These are phyloP conservation scores for Epinotia bilunana DNA, from an alignment of 2,888 invertebrate species.

Conservation along the genomic window DNA sequence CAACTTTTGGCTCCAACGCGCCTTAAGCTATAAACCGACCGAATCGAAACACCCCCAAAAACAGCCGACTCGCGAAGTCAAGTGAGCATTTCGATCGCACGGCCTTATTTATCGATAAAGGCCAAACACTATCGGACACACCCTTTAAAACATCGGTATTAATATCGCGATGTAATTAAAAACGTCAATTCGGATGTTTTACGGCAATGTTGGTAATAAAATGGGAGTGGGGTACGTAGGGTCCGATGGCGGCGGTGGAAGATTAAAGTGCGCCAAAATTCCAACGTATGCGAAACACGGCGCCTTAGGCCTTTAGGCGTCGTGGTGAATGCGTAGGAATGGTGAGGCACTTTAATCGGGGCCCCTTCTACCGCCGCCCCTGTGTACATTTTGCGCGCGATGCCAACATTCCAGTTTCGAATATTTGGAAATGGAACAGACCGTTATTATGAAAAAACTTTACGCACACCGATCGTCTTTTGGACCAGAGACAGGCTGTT, in stretches of 20 bases:
- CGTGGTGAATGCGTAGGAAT: conserved; percentile 72
- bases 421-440: conserved; percentile 41
- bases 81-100: conserved; percentile 57
- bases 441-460: neutral
- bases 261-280: conserved; percentile 72
- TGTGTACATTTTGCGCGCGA: conserved; percentile 63
- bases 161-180: conserved; percentile 67
- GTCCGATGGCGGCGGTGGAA: conserved; percentile 73
- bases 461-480: conserved; percentile 2
- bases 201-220: conserved; percentile 62
- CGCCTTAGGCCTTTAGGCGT: conserved; percentile 82
- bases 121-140: conserved; percentile 80
- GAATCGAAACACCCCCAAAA: conserved; percentile 57
- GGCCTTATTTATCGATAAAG: conserved; percentile 63
- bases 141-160: conserved; percentile 67
- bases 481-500: neutral
- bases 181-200: conserved; percentile 66
- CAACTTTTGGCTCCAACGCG: conserved; percentile 74
- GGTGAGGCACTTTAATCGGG: conserved; percentile 71
- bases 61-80: conserved; percentile 49
- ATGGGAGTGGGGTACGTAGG: conserved; percentile 70
- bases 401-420: conserved; percentile 64
- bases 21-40: conserved; percentile 69
- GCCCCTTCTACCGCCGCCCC: conserved; percentile 77
- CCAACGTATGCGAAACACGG: conserved; percentile 72